phyloP scores from a whole-genome alignment of 64 coral and sea anemone species.

The Actinia equina region DNA sequence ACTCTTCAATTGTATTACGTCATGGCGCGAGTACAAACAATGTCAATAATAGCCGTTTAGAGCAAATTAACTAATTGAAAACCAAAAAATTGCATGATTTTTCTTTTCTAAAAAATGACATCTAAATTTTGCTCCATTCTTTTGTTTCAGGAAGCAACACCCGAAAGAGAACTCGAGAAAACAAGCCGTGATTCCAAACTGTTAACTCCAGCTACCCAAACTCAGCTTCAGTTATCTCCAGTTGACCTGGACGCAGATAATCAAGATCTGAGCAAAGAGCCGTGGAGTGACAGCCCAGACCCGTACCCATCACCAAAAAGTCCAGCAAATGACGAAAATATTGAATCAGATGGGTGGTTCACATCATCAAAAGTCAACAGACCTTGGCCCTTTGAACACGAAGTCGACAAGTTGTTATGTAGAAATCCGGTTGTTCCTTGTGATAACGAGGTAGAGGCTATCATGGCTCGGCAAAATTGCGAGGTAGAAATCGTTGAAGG shows the following conservation, averaged over 20 bases:
- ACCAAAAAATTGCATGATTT: neutral
- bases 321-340: neutral
- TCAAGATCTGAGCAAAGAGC: neutral
- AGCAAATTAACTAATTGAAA: no score
- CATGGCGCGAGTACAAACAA: neutral
- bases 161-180: neutral
- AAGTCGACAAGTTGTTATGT: neutral
- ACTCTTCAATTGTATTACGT: neutral
- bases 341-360: neutral
- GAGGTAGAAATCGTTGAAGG: neutral
- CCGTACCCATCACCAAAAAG: neutral
- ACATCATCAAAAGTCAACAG: neutral
- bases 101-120: neutral
- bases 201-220: neutral
- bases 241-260: neutral
- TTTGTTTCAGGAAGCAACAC: neutral
- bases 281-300: neutral
- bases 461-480: neutral
- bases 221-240: neutral
- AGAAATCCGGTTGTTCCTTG: neutral
- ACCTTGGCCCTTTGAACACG: neutral
- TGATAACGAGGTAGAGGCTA: neutral
- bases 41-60: neutral
- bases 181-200: neutral
- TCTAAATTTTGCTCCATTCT: neutral